Evolutionary conservation across 1,140 invertebrate species (phyloP).

Genomic region (Nasonia vitripennis): DNA sequence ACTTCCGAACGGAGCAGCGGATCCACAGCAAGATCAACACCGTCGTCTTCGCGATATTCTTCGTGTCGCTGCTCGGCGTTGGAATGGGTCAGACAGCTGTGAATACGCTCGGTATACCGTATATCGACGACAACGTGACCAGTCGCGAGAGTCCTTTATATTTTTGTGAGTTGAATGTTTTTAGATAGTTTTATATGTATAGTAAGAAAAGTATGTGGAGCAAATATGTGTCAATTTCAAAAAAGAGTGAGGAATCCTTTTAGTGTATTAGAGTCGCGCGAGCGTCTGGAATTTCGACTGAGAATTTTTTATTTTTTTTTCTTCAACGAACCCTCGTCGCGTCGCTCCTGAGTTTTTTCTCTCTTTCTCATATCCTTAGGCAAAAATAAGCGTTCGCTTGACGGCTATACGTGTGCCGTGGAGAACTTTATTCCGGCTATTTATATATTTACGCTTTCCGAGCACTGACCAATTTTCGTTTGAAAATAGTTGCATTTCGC

Average conservation of each 20-base stretch:
- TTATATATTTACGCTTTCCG: no score
- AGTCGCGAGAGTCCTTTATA: conserved; percentile 94
- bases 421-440: no score
- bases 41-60: conserved; percentile 89
- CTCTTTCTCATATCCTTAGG: not conserved
- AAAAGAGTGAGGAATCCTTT: no score
- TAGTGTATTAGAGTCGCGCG: no score
- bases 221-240: no score
- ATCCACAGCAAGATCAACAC: conserved; percentile 86
- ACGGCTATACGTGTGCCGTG: no score
- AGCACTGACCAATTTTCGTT: not conserved
- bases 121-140: conserved; percentile 95
- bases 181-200: no score
- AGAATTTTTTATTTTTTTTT: no score
- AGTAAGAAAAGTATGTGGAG: no score
- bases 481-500: not conserved
- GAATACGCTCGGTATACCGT: conserved; percentile 94
- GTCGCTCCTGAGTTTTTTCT: no score
- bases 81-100: conserved; percentile 95
- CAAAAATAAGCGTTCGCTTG: not conserved
- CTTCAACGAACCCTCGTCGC: no score
- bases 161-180: conserved; percentile 81
- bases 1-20: conserved; percentile 76
- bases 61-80: conserved; percentile 90
- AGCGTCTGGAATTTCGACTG: no score